These are phyloP conservation scores for Gopherus flavomarginatus DNA, from an alignment of 2,113 vertebrate genomes.

Conservation along the genomic window DNA sequence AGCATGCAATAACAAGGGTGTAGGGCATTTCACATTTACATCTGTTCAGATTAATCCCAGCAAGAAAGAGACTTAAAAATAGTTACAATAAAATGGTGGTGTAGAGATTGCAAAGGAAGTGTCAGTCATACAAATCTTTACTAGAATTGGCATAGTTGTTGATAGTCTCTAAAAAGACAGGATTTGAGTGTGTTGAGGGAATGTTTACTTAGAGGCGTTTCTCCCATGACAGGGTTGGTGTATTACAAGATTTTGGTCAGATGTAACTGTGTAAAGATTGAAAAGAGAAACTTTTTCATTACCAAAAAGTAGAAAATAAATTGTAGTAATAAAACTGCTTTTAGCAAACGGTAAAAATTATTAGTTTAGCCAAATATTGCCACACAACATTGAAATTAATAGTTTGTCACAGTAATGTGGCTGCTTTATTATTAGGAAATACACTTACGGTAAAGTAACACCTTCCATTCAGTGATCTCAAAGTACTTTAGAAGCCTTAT, in stretches of 20 bases:
- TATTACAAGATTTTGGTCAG: not conserved
- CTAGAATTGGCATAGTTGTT: not conserved
- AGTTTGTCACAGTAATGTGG: not conserved
- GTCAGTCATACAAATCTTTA: not conserved
- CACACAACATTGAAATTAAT: not conserved
- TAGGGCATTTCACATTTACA: not conserved
- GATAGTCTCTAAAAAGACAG: not conserved
- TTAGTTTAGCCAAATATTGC: not conserved
- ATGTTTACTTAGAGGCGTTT: not conserved
- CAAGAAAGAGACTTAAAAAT: not conserved
- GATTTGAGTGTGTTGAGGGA: not conserved
- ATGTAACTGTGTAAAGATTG: not conserved
- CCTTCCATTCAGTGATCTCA: not conserved
- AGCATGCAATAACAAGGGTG: not conserved
- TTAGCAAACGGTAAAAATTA: not conserved
- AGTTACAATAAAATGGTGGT: not conserved
- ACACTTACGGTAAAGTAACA: not conserved
- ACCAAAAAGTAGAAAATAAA: not conserved
- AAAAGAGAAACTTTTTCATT: not conserved
- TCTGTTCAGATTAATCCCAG: not conserved
- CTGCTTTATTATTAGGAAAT: not conserved
- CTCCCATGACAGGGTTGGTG: not conserved
- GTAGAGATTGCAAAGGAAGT: not conserved
- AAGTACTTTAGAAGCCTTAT: not conserved
- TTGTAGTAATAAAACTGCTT: not conserved